Evolutionary conservation across 2,797 vertebrate genomes (phyloP), one percentile per base, ranked within the genome.

Genomic region (Rhynchonycteris naso): DNA sequence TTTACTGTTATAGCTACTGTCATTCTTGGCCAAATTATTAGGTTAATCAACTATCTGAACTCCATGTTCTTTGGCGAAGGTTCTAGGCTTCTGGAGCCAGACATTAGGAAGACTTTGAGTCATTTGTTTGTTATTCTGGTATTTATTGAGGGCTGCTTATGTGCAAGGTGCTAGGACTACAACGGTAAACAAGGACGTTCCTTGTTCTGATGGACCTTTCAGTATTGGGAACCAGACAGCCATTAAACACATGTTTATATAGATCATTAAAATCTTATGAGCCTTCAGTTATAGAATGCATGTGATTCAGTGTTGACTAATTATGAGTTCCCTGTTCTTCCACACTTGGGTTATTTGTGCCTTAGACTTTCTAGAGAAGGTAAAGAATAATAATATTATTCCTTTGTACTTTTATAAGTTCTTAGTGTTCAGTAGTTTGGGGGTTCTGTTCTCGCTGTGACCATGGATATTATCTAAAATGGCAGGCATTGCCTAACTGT

Each of bases 1-100:
- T 88, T 90, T 83, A 19, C n/a, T 86, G 63, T 26, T 68, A 43
- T 69, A 84, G 80, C 33, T 69, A 69, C 54, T 50, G 4, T 90
- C 82, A 71, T 56, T 65, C 47, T 94, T 91, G 56, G 38, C 38
- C 13, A 43, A 35, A 74, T 94, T 80, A 93, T 65, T 90, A 87
- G 75, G 6, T 50, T 79, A 14, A 22, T 59, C 54, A 95, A 3
- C 30, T 82, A 50, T 91, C 21, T 84, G 35, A 79, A 72, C 19
- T 84, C 22, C 13, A 33, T 75, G 43, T 93, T 59, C 71, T 88
- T 88, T 79, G 58, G 83, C 50, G 38, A 54, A 72, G 30, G 79
- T 72, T 90, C 61, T 15, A 75, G 30, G 50, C 21, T 83, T 75
- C 5, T 81, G 54, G 28, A 87, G 68, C 59, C 69, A 87, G 47